Evolutionary conservation across 1,140 invertebrate genomes (phyloP).

Genomic region (Cydia splendana): DNA sequence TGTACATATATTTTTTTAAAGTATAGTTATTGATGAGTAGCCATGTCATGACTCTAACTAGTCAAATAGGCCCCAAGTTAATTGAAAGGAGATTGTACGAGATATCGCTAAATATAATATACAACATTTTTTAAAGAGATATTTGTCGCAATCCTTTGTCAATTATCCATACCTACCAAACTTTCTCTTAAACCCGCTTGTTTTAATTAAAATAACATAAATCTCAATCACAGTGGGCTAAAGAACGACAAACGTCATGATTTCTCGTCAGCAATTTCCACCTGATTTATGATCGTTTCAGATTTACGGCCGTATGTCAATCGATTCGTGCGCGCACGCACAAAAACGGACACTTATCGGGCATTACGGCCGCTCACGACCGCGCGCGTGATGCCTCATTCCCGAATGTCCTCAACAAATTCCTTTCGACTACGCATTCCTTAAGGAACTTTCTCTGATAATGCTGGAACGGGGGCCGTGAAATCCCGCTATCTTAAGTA

Average conservation of each 20-base stretch:
- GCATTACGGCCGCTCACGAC: constrained; percentile 10
- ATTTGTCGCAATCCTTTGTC: not conserved
- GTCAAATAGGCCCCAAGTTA: no score
- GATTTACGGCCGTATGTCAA: constrained; percentile 1
- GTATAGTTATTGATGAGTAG: no score
- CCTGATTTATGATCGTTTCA: constrained; percentile 9
- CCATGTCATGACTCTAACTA: no score
- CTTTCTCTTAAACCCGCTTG: not conserved
- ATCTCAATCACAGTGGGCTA: not conserved
- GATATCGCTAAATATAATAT: no score
- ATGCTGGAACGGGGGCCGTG: constrained; percentile 47
- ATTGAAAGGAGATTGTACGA: no score
- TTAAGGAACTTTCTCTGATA: constrained; percentile 72
- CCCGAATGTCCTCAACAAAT: constrained; percentile 22
- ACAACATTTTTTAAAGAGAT: no score
- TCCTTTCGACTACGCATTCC: constrained; percentile 45
- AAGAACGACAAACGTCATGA: constrained; percentile 16
- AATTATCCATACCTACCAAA: not conserved
- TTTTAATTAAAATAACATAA: constrained; percentile 5
- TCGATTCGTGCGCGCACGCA: not conserved
- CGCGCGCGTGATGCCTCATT: constrained; percentile 11
- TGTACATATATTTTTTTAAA: no score
- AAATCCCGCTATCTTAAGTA: constrained; percentile 25
- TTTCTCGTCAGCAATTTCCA: constrained; percentile 1
- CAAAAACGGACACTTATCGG: constrained; percentile 9